Base-by-base conservation (phyloP, 2,888 invertebrate genomes). In the Corythucha ciliata region DNA sequence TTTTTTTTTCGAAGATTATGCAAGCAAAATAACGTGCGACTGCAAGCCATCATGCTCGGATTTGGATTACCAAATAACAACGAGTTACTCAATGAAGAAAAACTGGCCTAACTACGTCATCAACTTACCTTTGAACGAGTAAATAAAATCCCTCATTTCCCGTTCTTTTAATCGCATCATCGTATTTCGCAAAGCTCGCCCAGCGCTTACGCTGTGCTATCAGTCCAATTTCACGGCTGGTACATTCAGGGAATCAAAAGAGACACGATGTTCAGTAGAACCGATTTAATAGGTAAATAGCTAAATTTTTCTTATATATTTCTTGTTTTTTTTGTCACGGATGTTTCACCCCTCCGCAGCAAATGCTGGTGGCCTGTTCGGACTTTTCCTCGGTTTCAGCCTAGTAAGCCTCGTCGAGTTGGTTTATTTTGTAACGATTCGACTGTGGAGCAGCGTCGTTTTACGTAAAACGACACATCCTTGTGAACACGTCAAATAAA, bases 371-470 rank as follows among this genome's bases (percentile, higher is more conserved):
- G 60, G 60, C 1, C 47, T 60, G 10, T 34, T 60, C 33, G 57
- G 60, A 20, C 53, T 60, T 21, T 60, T 60, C 45, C 42, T 60
- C 5, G 60, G 60, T 3, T 59, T 59, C 56, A 60, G 60, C 45
- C 54, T 60, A 14, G 27, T 60, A 8, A 60, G 58, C 25, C 34
- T 60, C 8, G 57, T 59, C 20, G 60, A 60, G 49, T 47, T 60
- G 10, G 22, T 60, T 8, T 59, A 60, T 26, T 60, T 58, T 50
- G 2, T 53, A 26, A 46, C 39, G 7, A 34, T 53, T 29, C 40
- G n/a, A n/a, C n/a, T n/a, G n/a, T n/a, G n/a, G n/a, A n/a, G n/a
- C n/a, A n/a, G n/a, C n/a, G n/a, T n/a, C n/a, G n/a, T n/a, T n/a
- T n/a, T n/a, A n/a, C n/a, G n/a, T n/a, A n/a, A n/a, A n/a, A n/a